These are phyloP conservation scores for Odontesthes bonariensis DNA, from an alignment of 2,113 vertebrate genomes.

Conservation along the genomic window DNA sequence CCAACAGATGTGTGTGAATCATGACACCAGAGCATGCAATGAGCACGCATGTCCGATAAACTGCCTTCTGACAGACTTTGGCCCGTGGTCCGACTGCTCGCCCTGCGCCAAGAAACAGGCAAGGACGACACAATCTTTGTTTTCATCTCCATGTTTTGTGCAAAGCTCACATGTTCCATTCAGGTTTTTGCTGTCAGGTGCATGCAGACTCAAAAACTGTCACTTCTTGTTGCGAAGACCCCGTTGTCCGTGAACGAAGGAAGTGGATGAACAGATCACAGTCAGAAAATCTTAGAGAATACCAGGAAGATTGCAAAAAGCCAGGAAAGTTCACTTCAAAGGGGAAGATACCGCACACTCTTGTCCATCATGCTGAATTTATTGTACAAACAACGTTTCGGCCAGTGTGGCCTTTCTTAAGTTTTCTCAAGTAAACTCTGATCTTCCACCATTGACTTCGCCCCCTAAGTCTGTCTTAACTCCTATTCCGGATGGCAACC, in stretches of 20 bases:
- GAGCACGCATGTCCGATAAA: slow-evolving; percentile 87
- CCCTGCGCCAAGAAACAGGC: slow-evolving; percentile 90
- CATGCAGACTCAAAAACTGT: neutral
- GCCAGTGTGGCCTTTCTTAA: too few species aligned
- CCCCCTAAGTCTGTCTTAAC: too few species aligned
- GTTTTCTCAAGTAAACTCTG: too few species aligned
- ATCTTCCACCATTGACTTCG: too few species aligned
- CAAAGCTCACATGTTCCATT: neutral
- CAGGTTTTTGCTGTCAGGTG: neutral
- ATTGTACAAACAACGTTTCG: too few species aligned
- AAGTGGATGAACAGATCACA: neutral
- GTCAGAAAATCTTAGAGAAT: neutral
- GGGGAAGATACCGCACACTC: too few species aligned
- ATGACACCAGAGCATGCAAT: slow-evolving; percentile 85
- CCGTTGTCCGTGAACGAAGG: neutral
- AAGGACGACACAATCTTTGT: slow-evolving; percentile 35
- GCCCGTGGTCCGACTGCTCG: slow-evolving; percentile 91
- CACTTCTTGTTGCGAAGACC: too few species aligned
- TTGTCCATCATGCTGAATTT: too few species aligned
- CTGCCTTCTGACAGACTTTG: slow-evolving; percentile 87
- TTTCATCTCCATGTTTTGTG: neutral
- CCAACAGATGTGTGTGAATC: slow-evolving; percentile 76
- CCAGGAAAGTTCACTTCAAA: too few species aligned
- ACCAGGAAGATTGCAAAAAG: too few species aligned
- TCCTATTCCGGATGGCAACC: too few species aligned